Conservation (phyloP, 2,113 vertebrate species). For the Actenoides lindsayi region DNA sequence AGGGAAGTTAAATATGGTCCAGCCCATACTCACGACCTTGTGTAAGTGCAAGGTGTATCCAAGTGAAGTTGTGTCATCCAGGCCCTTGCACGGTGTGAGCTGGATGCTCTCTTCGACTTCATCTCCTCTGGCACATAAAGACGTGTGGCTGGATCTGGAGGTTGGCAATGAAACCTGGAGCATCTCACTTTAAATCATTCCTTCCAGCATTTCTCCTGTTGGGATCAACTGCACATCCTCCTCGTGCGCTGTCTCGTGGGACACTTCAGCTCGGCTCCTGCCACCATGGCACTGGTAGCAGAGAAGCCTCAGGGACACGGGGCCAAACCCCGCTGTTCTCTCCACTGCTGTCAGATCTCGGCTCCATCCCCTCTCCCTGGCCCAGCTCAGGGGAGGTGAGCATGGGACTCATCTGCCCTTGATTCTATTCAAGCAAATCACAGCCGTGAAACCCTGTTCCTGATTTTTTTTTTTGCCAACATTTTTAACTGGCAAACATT, state of each 20-base stretch:
- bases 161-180: neutral
- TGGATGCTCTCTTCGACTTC: neutral
- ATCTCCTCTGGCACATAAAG: neutral
- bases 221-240: accelerated
- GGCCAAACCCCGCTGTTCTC: no score
- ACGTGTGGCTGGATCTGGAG: neutral
- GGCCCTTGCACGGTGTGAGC: neutral
- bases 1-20: neutral
- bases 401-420: neutral
- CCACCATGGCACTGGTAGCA: accelerated
- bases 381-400: neutral
- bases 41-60: neutral
- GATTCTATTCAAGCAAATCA: neutral
- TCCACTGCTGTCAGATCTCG: neutral
- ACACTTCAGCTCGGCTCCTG: neutral
- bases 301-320: neutral
- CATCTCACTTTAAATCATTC: neutral
- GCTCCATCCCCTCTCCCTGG: neutral
- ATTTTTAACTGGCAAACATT: neutral
- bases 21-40: neutral
- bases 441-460: neutral
- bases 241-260: accelerated
- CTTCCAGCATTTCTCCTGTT: neutral
- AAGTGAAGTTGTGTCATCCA: neutral
- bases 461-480: neutral